phyloP scores from a whole-genome alignment of 2,113 vertebrate genomes.

The Lontra canadensis region DNA sequence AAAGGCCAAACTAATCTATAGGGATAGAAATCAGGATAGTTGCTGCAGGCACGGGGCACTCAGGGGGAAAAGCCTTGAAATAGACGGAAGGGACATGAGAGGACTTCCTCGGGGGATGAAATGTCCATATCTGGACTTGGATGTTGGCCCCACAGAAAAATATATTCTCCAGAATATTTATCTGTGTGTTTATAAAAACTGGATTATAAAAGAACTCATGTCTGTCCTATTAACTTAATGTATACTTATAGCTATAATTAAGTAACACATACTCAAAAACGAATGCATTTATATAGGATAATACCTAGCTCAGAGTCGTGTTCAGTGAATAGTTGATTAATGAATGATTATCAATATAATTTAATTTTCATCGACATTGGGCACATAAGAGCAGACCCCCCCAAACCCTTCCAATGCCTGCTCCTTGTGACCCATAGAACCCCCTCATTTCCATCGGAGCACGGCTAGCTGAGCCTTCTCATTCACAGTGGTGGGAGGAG shows the following conservation, averaged over 20 bases:
- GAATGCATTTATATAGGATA: neutral
- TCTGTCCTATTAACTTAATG: neutral
- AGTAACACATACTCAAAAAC: no score
- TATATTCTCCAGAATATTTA: neutral
- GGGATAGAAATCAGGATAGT: neutral
- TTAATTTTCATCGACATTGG: neutral
- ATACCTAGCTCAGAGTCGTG: neutral
- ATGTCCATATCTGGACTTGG: neutral
- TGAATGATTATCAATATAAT: neutral
- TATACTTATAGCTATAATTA: neutral
- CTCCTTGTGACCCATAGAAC: neutral
- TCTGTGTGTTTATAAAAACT: neutral
- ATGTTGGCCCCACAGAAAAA: neutral
- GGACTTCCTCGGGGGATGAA: neutral
- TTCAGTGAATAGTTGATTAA: neutral
- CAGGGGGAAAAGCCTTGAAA: neutral
- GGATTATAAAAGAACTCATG: neutral
- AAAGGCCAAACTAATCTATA: neutral
- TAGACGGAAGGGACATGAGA: neutral
- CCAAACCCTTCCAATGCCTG: neutral
- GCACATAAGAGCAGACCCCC: neutral
- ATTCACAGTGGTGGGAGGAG: neutral
- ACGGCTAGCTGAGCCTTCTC: neutral
- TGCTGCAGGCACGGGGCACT: rapidly evolving
- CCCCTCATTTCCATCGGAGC: neutral